A percentile compares a stretch with the other conserved stretches of the same genome.
Conservation (phyloP, 2,113 vertebrate genomes). For the Galemys pyrenaicus region DNA sequence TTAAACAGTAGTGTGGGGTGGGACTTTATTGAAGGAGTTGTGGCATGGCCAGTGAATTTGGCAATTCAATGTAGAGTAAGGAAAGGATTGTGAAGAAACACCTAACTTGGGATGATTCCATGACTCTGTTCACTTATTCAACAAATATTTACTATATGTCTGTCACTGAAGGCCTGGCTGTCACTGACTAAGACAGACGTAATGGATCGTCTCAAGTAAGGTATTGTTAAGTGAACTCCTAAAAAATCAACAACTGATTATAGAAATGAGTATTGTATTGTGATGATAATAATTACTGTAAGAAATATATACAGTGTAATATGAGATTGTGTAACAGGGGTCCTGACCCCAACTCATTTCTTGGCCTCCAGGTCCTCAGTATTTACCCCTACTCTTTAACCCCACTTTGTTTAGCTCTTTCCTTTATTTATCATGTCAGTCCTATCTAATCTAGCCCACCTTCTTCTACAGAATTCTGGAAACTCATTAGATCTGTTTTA, state of each 20-base stretch:
- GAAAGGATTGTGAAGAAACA: background rate
- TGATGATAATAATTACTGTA: background rate
- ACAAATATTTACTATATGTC: background rate
- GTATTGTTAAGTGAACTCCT: background rate
- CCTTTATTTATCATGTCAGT: background rate
- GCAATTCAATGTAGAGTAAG: background rate
- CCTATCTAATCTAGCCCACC: background rate
- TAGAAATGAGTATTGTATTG: background rate
- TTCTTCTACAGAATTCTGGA: background rate
- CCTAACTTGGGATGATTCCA: background rate
- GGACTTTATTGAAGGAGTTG: background rate
- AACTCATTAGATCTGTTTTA: background rate
- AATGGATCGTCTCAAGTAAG: background rate
- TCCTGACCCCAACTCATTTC: background rate
- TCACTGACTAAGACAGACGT: background rate
- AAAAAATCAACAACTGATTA: background rate
- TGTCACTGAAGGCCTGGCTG: background rate
- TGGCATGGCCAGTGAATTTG: background rate
- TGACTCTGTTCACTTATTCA: conserved; percentile 27
- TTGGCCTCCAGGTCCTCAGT: background rate
- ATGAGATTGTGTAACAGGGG: background rate
- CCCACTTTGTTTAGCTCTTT: background rate
- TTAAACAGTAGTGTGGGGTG: background rate
- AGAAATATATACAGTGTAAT: background rate
- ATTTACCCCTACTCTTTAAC: background rate